phyloP scores from a whole-genome alignment of 2,888 invertebrate species.

The Mylabris sibirica region DNA sequence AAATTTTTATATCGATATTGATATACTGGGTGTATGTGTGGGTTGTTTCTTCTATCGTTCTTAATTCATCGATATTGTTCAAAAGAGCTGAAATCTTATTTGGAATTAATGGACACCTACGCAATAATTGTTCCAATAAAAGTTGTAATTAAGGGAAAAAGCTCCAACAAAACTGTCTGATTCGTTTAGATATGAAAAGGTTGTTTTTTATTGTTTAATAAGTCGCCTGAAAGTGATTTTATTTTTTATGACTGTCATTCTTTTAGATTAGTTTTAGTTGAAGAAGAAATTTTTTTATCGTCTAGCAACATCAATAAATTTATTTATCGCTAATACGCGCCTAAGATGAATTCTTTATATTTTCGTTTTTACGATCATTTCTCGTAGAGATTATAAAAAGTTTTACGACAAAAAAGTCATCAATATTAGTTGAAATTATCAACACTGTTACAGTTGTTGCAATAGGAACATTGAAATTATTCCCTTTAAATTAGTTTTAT shows the following conservation, averaged over 20 bases:
- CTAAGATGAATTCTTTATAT: background rate
- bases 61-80: conserved; percentile 16
- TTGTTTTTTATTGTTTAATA: background rate
- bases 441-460: no score
- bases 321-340: background rate
- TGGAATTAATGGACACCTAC: conserved; percentile 4
- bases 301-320: background rate
- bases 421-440: background rate
- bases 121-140: background rate
- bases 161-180: no score
- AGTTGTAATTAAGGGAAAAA: background rate
- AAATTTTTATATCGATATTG: background rate
- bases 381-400: background rate
- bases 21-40: background rate
- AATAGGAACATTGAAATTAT: no score
- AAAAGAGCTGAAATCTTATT: conserved; percentile 7
- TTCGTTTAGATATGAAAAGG: no score
- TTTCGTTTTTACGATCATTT: background rate
- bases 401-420: background rate
- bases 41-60: background rate
- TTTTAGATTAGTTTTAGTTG: background rate
- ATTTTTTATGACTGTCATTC: background rate
- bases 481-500: no score
- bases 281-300: background rate
- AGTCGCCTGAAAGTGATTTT: background rate